phyloP scores from a whole-genome alignment of 2,113 vertebrate genomes.

The Tupaia chinensis region DNA sequence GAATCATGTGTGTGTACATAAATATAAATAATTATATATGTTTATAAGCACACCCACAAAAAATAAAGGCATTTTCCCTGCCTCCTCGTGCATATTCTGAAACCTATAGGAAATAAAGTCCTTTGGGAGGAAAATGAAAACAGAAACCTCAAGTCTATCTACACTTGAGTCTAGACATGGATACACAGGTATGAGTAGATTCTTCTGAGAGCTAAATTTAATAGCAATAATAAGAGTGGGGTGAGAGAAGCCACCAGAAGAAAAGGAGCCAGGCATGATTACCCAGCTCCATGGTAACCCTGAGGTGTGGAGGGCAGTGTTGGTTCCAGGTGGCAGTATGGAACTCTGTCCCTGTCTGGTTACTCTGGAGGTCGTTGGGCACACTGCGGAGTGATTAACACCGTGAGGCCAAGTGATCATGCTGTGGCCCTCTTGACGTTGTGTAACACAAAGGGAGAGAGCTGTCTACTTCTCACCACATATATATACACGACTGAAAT shows the following conservation, averaged over 20 bases:
- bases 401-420: background rate
- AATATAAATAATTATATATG: background rate
- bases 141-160: background rate
- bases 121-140: background rate
- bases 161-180: background rate
- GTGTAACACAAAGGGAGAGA: background rate
- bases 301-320: background rate
- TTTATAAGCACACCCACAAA: background rate
- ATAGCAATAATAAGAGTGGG: background rate
- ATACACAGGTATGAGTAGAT: background rate
- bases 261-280: background rate
- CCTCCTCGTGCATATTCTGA: background rate
- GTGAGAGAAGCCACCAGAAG: background rate
- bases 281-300: background rate
- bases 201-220: background rate
- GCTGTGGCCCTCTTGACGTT: background rate
- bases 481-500: background rate
- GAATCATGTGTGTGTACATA: background rate
- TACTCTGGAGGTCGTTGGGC: background rate
- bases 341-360: background rate
- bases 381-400: background rate
- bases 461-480: background rate
- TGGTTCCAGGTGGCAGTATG: background rate
- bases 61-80: background rate
- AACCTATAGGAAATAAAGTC: background rate